Evolutionary conservation across 2,113 vertebrate genomes (phyloP), one percentile per base, ranked within the genome.

Genomic region (Sciurus niger): DNA sequence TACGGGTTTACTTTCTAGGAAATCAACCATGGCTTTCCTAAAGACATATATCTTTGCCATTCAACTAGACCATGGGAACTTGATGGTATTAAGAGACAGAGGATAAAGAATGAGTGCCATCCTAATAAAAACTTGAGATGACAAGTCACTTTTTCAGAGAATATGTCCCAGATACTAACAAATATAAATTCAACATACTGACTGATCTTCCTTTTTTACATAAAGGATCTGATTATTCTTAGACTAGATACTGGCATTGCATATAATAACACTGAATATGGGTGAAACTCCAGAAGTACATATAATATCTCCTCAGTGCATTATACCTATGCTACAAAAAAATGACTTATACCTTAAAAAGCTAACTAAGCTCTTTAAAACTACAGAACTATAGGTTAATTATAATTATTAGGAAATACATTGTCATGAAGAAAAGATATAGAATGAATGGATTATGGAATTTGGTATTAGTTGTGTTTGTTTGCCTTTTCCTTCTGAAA

Each of bases 21-120:
- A 88, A 77, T 46, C 46, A 72, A 40, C 43, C 72, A 3, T 3
- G 16, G 34, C 11, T 89, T 92, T 89, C 65, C 28, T 89, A 37
- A 86, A 93, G 73, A 84, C 58, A 77, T 77, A 95, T 92, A 73
- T 77, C 34, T 48, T 37, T n/a, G 32, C 6, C 32, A 76, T 32
- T 80, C 55, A 72, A 12, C 60, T n/a, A 46, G 18, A 53, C 25
- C 3, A 20, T 6, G 1, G 17, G 84, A 87, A 73, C 67, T 6
- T 18, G 74, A 87, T 53, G 63, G 28, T 48, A 30, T 48, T n/a
- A 51, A 78, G 28, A 55, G 40, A 11, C 55, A 4, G n/a, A 89
- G n/a, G n/a, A 46, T 37, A 68, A 78, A 70, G 74, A 58, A 32
- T 4, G 1, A 37, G 46, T n/a, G 4, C 10, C 24, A 46, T 28